phyloP scores from a whole-genome alignment of 2,888 invertebrate species.

The Mythimna albipuncta region DNA sequence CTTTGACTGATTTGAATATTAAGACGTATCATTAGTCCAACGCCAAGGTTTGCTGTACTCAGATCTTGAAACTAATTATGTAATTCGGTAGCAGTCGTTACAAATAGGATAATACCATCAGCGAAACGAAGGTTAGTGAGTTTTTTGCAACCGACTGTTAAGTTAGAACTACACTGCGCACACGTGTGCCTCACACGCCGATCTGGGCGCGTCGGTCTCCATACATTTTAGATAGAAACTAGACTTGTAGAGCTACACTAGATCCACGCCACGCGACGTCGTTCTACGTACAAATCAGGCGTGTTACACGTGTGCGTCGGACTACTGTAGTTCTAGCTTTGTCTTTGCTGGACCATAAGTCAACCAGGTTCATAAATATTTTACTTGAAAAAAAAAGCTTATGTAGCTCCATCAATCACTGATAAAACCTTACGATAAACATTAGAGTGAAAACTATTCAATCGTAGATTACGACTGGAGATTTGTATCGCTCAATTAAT shows the following conservation, averaged over 20 bases:
- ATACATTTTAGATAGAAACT: no score
- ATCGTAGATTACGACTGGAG: constrained; percentile 10
- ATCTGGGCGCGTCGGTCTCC: no score
- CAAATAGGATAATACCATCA: neutral
- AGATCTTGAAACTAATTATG: neutral
- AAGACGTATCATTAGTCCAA: no score
- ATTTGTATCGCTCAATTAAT: constrained; percentile 25
- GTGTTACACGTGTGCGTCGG: no score
- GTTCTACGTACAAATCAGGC: no score
- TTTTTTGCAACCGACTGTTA: neutral
- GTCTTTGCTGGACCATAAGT: neutral
- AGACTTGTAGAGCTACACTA: no score
- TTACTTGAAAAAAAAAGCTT: neutral
- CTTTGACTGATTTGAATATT: no score
- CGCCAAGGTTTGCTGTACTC: no score
- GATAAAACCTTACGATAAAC: constrained; percentile 22
- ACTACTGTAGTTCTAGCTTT: no score
- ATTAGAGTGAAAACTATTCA: constrained; percentile 18
- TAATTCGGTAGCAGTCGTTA: neutral
- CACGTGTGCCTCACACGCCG: no score
- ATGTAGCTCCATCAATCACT: constrained; percentile 11
- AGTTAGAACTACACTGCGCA: no score
- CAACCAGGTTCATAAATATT: constrained; percentile 4
- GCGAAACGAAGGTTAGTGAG: neutral
- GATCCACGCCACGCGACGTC: no score